A percentile compares a stretch with the other conserved stretches of the same genome.
phyloP scores from a whole-genome alignment of 1,140 invertebrate species.

The Caerostris darwini region DNA sequence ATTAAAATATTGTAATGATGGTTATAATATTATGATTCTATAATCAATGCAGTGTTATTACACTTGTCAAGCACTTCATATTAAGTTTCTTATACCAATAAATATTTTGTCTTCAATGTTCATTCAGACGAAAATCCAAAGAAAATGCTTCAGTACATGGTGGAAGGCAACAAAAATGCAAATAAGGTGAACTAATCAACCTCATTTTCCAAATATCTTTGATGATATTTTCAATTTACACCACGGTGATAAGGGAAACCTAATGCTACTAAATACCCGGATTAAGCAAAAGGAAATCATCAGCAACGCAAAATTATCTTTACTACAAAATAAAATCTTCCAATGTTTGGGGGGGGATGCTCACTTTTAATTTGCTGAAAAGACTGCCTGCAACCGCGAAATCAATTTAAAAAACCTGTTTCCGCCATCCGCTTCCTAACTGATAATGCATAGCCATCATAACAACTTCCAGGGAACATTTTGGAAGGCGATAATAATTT shows the following conservation, averaged over 20 bases:
- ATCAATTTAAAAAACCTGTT: neutral
- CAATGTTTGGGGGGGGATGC: neutral
- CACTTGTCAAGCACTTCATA: no score
- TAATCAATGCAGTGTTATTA: no score
- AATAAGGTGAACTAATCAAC: neutral
- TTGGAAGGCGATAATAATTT: neutral
- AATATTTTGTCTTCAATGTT: no score
- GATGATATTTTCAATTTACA: neutral
- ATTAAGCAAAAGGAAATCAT: neutral
- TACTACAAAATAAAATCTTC: neutral
- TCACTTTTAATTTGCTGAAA: neutral
- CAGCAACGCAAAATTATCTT: neutral
- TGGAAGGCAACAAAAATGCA: no score
- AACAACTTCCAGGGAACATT: neutral
- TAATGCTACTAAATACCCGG: neutral
- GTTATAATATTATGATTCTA: no score
- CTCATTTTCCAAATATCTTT: neutral
- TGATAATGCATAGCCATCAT: neutral
- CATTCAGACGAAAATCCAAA: no score
- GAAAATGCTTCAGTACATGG: no score
- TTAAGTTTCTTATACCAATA: no score
- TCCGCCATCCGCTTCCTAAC: neutral
- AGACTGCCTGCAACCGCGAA: neutral
- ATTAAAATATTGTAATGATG: no score
- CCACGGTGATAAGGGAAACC: neutral